phyloP scores from a whole-genome alignment of 1,140 invertebrate genomes.

The Bilobella aurantiaca region DNA sequence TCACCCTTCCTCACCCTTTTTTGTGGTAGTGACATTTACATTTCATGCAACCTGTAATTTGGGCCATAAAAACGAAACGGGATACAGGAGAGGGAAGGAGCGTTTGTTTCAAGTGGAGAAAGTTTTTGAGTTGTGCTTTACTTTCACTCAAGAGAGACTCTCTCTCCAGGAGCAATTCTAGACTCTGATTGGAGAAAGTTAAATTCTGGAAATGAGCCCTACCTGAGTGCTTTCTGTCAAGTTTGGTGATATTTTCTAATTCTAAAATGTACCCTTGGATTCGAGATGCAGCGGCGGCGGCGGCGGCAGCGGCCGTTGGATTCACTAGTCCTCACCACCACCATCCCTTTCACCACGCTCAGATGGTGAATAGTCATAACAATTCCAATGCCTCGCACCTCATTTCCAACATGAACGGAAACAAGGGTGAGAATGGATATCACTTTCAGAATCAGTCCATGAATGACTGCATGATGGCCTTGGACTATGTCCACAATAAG shows the following conservation, averaged over 20 bases:
- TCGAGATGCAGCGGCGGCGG: conserved; percentile 49
- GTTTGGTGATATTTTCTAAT: neutral
- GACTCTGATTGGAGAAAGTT: conserved; percentile 12
- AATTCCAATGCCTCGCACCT: neutral
- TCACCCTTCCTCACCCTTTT: neutral
- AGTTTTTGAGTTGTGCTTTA: too few relatives aligned
- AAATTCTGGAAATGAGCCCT: too few relatives aligned
- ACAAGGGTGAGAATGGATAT: conserved; percentile 57
- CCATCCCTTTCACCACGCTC: conserved; percentile 20
- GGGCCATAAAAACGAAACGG: too few relatives aligned
- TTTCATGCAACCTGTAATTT: too few relatives aligned
- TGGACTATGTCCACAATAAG: conserved; percentile 60
- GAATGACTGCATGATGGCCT: conserved; percentile 58
- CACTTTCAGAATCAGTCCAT: conserved; percentile 16
- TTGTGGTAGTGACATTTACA: neutral
- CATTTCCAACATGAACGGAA: conserved; percentile 10
- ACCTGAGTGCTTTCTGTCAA: neutral
- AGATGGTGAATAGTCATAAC: conserved; percentile 15
- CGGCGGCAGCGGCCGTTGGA: conserved; percentile 45
- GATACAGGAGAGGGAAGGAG: too few relatives aligned
- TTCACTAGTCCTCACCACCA: conserved; percentile 30
- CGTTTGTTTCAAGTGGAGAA: too few relatives aligned
- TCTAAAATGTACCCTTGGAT: conserved; percentile 57
- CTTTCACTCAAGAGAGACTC: too few relatives aligned
- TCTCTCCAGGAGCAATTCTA: too few relatives aligned